Percentiles rank a stretch among this genome's conserved stretches.
phyloP scores from a whole-genome alignment of 1,140 invertebrate species.

The Drosophila bifasciata region DNA sequence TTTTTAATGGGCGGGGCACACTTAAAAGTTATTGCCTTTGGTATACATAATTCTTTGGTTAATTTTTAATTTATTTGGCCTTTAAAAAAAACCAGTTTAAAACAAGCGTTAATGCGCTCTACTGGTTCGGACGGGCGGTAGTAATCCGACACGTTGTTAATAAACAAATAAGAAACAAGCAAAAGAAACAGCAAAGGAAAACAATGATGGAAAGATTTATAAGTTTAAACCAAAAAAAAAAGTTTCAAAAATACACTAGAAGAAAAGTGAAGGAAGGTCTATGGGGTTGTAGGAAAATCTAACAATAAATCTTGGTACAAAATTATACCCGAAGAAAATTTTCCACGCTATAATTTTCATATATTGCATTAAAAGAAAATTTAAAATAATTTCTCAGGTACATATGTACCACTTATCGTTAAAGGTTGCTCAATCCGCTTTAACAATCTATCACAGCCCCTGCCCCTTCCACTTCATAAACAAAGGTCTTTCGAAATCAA shows the following conservation, averaged over 20 bases:
- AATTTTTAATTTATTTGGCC: constrained; percentile 13
- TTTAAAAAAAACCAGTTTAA: constrained; percentile 25
- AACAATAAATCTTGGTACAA: too few relatives aligned
- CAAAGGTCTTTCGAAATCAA: constrained; percentile 9
- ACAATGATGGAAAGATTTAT: too few relatives aligned
- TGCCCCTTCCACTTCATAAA: background rate
- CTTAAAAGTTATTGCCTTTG: background rate
- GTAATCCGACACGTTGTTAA: constrained; percentile 21
- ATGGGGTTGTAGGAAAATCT: too few relatives aligned
- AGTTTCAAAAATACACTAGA: too few relatives aligned
- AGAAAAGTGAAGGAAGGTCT: too few relatives aligned
- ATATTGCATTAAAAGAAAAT: background rate
- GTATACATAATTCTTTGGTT: constrained; percentile 18
- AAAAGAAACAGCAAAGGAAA: background rate
- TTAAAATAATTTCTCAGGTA: background rate
- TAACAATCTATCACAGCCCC: background rate
- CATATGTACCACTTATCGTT: background rate
- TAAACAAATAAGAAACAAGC: constrained; percentile 9
- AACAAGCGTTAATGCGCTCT: constrained; percentile 14
- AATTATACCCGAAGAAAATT: too few relatives aligned
- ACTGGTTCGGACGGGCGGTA: background rate
- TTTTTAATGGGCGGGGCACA: constrained; percentile 11
- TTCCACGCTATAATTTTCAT: too few relatives aligned
- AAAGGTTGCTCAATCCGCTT: background rate
- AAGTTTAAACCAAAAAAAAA: background rate